Percentiles rank a stretch among this genome's conserved stretches.
Evolutionary conservation across 2,113 vertebrate genomes (phyloP).

Genomic region (Xenopus borealis): DNA sequence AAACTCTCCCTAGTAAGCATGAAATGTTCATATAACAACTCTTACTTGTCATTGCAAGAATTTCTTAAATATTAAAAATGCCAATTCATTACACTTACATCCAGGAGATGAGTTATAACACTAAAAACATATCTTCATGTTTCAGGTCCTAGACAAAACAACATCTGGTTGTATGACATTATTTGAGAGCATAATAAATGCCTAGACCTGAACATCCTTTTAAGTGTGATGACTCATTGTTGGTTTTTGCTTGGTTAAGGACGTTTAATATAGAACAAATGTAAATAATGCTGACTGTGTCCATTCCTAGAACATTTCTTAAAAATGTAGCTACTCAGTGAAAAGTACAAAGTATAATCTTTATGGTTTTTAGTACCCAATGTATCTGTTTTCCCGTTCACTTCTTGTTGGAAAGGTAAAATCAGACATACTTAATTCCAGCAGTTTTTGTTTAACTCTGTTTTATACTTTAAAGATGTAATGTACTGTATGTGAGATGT

Average conservation of each 20-base stretch:
- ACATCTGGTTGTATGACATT: constrained; percentile 36
- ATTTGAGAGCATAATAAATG: constrained; percentile 27
- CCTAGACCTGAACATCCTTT: constrained; percentile 14
- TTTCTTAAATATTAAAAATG: too few species aligned
- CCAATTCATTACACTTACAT: too few species aligned
- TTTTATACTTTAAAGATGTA: too few species aligned
- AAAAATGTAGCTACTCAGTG: neutral
- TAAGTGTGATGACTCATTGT: constrained; percentile 26
- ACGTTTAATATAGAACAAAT: constrained; percentile 32
- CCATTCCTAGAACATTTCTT: neutral
- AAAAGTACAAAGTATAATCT: neutral
- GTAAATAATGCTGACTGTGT: constrained; percentile 32
- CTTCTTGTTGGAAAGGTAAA: too few species aligned
- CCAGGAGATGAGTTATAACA: neutral
- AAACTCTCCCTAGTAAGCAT: too few species aligned
- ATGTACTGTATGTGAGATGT: too few species aligned
- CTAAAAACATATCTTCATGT: constrained; percentile 6
- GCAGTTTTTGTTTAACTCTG: too few species aligned
- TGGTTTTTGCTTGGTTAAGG: constrained; percentile 15
- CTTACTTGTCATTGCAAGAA: too few species aligned
- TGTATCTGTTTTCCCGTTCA: too few species aligned
- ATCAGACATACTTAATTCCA: too few species aligned
- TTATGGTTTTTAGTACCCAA: too few species aligned
- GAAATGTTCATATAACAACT: too few species aligned
- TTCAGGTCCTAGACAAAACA: constrained; percentile 27